Evolutionary conservation across 92 coral and sea anemone species (phyloP).

Genomic region (Nematostella vectensis): DNA sequence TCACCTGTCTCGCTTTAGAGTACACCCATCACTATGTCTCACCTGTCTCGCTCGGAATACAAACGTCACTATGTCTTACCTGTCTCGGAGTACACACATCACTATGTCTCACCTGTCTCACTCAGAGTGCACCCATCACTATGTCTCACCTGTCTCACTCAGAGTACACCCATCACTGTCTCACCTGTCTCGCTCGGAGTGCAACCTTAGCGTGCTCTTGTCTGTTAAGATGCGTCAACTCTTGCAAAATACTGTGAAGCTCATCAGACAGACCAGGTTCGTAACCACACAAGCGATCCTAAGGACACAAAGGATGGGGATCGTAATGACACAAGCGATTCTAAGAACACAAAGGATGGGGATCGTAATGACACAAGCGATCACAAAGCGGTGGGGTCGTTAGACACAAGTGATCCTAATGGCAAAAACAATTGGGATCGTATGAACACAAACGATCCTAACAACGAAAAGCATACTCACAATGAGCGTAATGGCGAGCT

Average conservation of each 20-base stretch:
- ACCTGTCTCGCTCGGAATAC: too few relatives aligned
- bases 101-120: too few relatives aligned
- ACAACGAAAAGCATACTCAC: too few relatives aligned
- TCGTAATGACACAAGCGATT: constrained; percentile 88
- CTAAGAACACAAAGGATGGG: constrained; percentile 20
- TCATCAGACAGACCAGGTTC: constrained; percentile 89
- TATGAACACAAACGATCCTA: too few relatives aligned
- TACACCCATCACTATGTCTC: too few relatives aligned
- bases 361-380: constrained; percentile 80
- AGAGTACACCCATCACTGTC: too few relatives aligned
- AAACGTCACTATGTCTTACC: too few relatives aligned
- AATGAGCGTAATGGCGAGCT: constrained; percentile 65
- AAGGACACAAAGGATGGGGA: constrained; percentile 4
- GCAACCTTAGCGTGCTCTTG: constrained; percentile 94
- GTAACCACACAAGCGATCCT: constrained; percentile 92
- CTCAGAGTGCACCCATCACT: too few relatives aligned
- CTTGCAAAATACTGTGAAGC: constrained; percentile 68
- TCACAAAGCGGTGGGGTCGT: constrained; percentile 35
- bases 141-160: too few relatives aligned
- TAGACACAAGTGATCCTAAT: neutral
- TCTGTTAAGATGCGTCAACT: constrained; percentile 77
- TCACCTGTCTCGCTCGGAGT: constrained; percentile 88
- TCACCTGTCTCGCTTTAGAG: too few relatives aligned
- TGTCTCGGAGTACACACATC: too few relatives aligned
- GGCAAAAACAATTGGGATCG: neutral